Evolutionary conservation across 2,888 invertebrate genomes (phyloP).

Genomic region (Nipponacmea schrenckii): DNA sequence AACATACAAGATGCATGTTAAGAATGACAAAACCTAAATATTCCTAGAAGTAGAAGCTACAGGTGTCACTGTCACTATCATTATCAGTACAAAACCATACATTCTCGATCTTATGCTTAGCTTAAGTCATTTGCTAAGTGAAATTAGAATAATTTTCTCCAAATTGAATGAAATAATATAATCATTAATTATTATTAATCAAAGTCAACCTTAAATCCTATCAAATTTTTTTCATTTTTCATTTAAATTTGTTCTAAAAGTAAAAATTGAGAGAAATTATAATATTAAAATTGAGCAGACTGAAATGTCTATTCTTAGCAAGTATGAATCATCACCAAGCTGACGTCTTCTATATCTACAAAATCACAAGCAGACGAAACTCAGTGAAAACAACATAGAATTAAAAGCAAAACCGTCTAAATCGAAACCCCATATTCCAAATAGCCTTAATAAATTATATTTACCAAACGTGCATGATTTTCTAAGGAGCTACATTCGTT

Average conservation of each 20-base stretch:
- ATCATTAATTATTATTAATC: too few relatives aligned
- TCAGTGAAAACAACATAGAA: background rate
- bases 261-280: constrained; percentile 6
- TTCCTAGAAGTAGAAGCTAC: too few relatives aligned
- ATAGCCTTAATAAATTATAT: background rate
- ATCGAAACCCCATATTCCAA: background rate
- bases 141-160: too few relatives aligned
- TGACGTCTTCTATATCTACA: background rate
- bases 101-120: too few relatives aligned
- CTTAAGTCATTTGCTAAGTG: too few relatives aligned
- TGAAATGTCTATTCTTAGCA: background rate
- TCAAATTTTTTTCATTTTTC: background rate
- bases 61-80: too few relatives aligned
- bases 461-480: constrained; percentile 4
- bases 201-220: too few relatives aligned
- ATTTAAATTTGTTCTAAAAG: background rate
- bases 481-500: background rate
- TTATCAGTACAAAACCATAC: too few relatives aligned
- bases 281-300: constrained; percentile 3
- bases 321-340: background rate
- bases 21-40: too few relatives aligned
- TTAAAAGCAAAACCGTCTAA: background rate
- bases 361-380: background rate
- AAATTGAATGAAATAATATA: too few relatives aligned
- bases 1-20: too few relatives aligned